Evolutionary conservation across 2,113 vertebrate species (phyloP).

Genomic region (Amia ocellicauda): DNA sequence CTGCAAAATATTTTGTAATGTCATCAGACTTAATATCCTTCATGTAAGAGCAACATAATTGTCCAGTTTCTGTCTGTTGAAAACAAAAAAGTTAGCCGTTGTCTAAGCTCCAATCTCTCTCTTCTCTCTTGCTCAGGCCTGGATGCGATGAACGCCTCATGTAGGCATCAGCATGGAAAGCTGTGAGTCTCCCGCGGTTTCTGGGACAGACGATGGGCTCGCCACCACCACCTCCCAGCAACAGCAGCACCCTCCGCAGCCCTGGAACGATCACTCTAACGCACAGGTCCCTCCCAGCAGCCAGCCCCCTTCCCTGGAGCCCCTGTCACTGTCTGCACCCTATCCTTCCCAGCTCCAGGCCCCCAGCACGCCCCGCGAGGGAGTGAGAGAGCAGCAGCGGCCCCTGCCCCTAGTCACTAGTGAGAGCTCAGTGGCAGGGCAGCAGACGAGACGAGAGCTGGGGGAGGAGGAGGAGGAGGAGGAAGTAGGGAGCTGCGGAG

Average conservation of each 20-base stretch:
- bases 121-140: slow-evolving; percentile 69
- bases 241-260: slow-evolving; percentile 78
- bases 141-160: slow-evolving; percentile 98
- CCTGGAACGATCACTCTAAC: slow-evolving; percentile 92
- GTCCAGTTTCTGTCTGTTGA: background rate
- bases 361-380: slow-evolving; percentile 52
- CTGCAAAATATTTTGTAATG: no score
- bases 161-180: slow-evolving; percentile 98
- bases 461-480: slow-evolving; percentile 79
- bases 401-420: slow-evolving; percentile 46
- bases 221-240: slow-evolving; percentile 81
- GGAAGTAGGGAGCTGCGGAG: slow-evolving; percentile 66
- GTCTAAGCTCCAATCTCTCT: slow-evolving; percentile 21
- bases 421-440: slow-evolving; percentile 54
- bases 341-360: slow-evolving; percentile 61
- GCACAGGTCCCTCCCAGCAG: slow-evolving; percentile 83
- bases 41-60: slow-evolving; percentile 22
- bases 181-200: slow-evolving; percentile 98
- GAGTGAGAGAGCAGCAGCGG: slow-evolving; percentile 61
- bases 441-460: slow-evolving; percentile 58
- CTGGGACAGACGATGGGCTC: slow-evolving; percentile 99
- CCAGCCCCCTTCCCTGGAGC: slow-evolving; percentile 84
- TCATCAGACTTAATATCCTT: slow-evolving; percentile 31
- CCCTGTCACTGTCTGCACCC: slow-evolving; percentile 59
- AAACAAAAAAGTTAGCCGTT: slow-evolving; percentile 11